Percentiles rank a stretch among this genome's conserved stretches.
Conservation (phyloP, 53 echinoderm and acorn worm genomes). For the Antedon mediterranea region DNA sequence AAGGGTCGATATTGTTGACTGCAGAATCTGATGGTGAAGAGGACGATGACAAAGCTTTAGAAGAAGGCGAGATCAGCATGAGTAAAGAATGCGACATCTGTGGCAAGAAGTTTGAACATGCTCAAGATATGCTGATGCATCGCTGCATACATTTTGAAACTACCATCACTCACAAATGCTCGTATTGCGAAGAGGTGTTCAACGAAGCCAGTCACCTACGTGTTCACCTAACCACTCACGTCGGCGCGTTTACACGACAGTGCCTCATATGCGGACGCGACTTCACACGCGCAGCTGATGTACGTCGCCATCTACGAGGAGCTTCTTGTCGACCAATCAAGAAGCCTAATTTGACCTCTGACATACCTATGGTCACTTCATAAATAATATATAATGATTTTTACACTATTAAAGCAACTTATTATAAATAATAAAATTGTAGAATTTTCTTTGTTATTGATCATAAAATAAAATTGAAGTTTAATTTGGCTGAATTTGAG, state of each 20-base stretch:
- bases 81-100: slow-evolving; percentile 34
- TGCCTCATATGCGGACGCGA: not conserved
- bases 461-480: too few species aligned
- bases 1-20: not conserved
- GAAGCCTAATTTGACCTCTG: not conserved
- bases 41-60: not conserved
- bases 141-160: slow-evolving; percentile 17
- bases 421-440: too few species aligned
- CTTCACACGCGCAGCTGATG: not conserved
- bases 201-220: not conserved
- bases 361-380: not conserved
- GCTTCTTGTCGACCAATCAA: not conserved
- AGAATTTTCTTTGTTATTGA: too few species aligned
- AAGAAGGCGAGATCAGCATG: slow-evolving; percentile 19
- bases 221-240: not conserved
- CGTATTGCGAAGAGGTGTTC: not conserved
- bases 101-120: slow-evolving; percentile 29
- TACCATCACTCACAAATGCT: not conserved
- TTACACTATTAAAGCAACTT: too few species aligned
- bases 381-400: not conserved
- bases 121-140: slow-evolving; percentile 32
- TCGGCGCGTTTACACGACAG: not conserved
- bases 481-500: too few species aligned
- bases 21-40: not conserved
- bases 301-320: not conserved